Conservation (phyloP, 2,113 vertebrate species). For the Misgurnus anguillicaudatus region DNA sequence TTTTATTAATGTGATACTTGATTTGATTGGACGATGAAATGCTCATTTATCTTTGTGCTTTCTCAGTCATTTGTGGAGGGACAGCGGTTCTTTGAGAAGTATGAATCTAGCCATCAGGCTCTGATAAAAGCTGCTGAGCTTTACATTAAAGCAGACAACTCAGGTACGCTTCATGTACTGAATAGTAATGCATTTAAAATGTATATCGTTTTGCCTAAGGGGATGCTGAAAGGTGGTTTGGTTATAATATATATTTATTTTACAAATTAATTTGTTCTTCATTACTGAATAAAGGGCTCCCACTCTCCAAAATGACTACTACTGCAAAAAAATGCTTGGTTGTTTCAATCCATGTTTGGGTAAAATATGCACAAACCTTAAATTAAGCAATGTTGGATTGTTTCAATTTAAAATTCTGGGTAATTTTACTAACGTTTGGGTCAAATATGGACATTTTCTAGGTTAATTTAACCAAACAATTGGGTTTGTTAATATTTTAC, state of each 20-base stretch:
- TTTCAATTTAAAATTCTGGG: no score
- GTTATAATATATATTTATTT: background rate
- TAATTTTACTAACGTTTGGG: no score
- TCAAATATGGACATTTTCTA: no score
- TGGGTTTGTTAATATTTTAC: no score
- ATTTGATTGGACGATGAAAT: background rate
- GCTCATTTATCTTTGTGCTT: background rate
- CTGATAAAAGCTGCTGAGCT: constrained; percentile 87
- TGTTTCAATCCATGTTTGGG: no score
- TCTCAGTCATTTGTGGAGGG: constrained; percentile 90
- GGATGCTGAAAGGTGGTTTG: background rate
- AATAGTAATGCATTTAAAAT: background rate
- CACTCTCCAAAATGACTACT: no score
- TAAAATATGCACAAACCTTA: no score
- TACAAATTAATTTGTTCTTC: background rate
- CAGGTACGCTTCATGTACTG: constrained; percentile 76
- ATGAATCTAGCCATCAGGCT: constrained; percentile 86
- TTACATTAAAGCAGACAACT: constrained; percentile 88
- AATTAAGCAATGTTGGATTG: no score
- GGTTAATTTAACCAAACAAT: no score
- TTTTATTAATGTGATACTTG: background rate
- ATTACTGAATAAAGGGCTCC: background rate
- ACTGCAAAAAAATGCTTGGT: no score
- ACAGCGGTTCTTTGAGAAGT: constrained; percentile 93
- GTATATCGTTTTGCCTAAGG: background rate